A percentile compares a stretch with the other conserved stretches of the same genome.
phyloP scores from a whole-genome alignment of 2,888 invertebrate genomes.

The Petrolisthes cinctipes region DNA sequence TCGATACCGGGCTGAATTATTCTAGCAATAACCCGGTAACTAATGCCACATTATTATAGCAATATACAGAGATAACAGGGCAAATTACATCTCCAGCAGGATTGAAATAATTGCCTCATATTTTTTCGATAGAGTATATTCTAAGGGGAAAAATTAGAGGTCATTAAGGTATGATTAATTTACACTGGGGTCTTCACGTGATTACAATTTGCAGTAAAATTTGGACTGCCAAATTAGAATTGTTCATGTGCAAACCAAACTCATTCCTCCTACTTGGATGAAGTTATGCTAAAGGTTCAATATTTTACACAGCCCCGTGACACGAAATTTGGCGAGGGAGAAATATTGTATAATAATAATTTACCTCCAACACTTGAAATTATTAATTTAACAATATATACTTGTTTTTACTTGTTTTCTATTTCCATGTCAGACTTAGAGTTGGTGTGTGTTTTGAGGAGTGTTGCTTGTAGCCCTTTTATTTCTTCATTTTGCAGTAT shows the following conservation, averaged over 20 bases:
- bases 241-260: conserved; percentile 26
- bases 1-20: conserved; percentile 40
- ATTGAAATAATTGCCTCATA: conserved; percentile 38
- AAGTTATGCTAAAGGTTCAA: not conserved
- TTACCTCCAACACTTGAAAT: not conserved
- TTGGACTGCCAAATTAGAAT: conserved; percentile 25
- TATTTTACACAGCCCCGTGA: not conserved
- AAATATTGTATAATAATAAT: conserved; percentile 10
- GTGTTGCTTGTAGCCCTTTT: too few species aligned
- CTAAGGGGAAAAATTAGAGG: conserved; percentile 32
- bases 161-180: conserved; percentile 41
- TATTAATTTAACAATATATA: not conserved
- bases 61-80: conserved; percentile 40
- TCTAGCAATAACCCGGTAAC: conserved; percentile 39
- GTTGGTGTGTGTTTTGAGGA: too few species aligned
- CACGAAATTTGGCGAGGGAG: not conserved
- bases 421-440: too few species aligned
- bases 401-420: too few species aligned
- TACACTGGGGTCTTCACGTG: conserved; percentile 39
- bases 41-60: conserved; percentile 45
- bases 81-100: conserved; percentile 43
- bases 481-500: too few species aligned
- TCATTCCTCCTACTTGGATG: conserved; percentile 17
- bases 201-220: conserved; percentile 33
- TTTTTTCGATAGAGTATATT: conserved; percentile 28